phyloP scores from a whole-genome alignment of 2,888 invertebrate species.

The Dolichopus griseipennis region DNA sequence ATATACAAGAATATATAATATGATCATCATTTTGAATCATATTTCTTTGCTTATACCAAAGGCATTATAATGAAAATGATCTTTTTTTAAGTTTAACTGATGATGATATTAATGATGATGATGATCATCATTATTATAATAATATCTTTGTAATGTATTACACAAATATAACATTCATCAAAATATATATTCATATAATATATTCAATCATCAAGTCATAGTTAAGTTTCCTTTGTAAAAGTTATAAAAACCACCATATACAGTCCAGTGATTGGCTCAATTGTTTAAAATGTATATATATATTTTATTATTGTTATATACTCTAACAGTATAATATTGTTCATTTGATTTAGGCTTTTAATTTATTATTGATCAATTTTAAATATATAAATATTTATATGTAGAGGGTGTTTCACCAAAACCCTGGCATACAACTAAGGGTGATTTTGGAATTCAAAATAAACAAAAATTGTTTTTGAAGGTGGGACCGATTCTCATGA shows the following conservation, averaged over 20 bases:
- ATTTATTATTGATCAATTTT: not conserved
- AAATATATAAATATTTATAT: too few relatives aligned
- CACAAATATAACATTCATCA: constrained; percentile 6
- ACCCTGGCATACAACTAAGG: too few relatives aligned
- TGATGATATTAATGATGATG: too few relatives aligned
- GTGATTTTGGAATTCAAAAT: not conserved
- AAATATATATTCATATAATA: not conserved
- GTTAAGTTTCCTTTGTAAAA: not conserved
- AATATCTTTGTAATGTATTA: not conserved
- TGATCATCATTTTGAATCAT: too few relatives aligned
- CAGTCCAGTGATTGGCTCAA: not conserved
- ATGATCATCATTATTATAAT: too few relatives aligned
- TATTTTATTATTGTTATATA: not conserved
- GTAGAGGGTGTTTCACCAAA: not conserved
- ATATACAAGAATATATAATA: too few relatives aligned
- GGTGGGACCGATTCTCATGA: too few relatives aligned
- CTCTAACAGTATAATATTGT: not conserved
- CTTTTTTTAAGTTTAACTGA: too few relatives aligned
- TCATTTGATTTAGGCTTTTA: too few relatives aligned
- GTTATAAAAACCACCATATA: not conserved
- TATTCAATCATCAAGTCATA: not conserved
- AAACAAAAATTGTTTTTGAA: too few relatives aligned
- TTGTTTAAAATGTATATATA: not conserved
- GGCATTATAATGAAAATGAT: too few relatives aligned
- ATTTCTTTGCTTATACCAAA: too few relatives aligned